Percentiles rank a stretch among this genome's conserved stretches.
phyloP scores from a whole-genome alignment of 30 jellyfish, hydroid and myxozoan genomes.

The Aurelia sp. region DNA sequence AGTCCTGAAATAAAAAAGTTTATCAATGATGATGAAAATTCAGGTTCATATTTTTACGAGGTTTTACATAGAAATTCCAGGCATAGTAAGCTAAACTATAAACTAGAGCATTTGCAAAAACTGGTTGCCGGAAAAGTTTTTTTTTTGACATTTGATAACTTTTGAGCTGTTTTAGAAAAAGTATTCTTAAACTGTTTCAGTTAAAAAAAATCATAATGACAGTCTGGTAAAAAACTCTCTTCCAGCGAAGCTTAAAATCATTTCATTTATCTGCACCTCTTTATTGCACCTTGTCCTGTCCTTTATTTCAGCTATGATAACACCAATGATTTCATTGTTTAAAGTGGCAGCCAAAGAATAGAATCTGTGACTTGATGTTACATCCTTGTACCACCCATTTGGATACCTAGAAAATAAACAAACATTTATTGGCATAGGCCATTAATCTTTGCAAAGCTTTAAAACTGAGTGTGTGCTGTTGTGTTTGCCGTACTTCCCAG shows the following conservation, averaged over 20 bases:
- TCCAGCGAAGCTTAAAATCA: not conserved
- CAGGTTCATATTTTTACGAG: no score
- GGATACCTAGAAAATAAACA: conserved; percentile 69
- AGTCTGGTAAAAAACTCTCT: not conserved
- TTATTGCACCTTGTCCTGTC: conserved; percentile 72
- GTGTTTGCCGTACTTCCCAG: no score
- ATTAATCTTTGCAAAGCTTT: no score
- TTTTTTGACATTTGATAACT: not conserved
- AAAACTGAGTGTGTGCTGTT: no score
- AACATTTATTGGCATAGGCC: no score
- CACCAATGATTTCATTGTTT: conserved; percentile 80
- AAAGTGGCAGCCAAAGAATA: conserved; percentile 86
- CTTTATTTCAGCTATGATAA: conserved; percentile 83
- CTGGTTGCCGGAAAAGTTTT: not conserved
- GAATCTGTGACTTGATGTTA: conserved; percentile 76
- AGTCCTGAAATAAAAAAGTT: conserved; percentile 62
- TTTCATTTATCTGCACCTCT: conserved; percentile 67
- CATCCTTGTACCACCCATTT: conserved; percentile 95
- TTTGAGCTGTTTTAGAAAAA: no score
- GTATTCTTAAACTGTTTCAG: no score
- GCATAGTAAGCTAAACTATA: no score
- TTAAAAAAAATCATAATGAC: no score
- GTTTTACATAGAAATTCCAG: no score
- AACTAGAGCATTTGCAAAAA: no score
- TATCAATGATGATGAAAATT: no score